Conservation (phyloP, 2,797 vertebrate genomes). For the Micrastur ruficollis region DNA sequence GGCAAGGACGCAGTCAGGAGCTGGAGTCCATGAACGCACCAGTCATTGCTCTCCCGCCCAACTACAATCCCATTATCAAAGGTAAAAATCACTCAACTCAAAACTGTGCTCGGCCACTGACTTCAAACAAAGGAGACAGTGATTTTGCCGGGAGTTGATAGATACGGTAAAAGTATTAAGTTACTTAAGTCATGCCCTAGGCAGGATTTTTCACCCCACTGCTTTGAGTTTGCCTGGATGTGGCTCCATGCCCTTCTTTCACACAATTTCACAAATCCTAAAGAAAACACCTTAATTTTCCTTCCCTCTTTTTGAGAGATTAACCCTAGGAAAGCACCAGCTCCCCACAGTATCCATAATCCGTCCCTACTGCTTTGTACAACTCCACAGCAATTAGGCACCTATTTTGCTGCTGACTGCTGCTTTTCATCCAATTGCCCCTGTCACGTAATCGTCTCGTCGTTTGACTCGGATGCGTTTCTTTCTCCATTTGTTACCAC, state of each 20-base stretch:
- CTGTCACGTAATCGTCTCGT: fast-evolving
- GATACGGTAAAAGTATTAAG: too few species aligned
- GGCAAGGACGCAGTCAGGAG: background rate
- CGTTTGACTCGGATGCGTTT: fast-evolving
- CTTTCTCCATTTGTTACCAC: background rate
- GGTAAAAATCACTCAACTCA: background rate
- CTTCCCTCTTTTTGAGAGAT: background rate
- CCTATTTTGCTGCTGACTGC: background rate
- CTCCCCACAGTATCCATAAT: background rate
- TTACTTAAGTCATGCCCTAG: background rate
- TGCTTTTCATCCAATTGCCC: background rate
- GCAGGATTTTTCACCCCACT: background rate
- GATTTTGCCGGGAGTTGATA: fast-evolving
- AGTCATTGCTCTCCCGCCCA: fast-evolving
- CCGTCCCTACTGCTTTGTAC: background rate
- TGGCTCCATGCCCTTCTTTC: background rate
- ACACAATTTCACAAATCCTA: background rate
- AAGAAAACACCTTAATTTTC: background rate
- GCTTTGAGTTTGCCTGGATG: background rate
- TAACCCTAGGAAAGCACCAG: background rate
- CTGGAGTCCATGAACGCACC: background rate
- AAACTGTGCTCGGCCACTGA: background rate
- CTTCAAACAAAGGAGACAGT: fast-evolving
- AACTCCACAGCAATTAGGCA: background rate
- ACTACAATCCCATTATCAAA: fast-evolving